Evolutionary conservation across 2,888 invertebrate species (phyloP).

Genomic region (Nymphalis c-album): DNA sequence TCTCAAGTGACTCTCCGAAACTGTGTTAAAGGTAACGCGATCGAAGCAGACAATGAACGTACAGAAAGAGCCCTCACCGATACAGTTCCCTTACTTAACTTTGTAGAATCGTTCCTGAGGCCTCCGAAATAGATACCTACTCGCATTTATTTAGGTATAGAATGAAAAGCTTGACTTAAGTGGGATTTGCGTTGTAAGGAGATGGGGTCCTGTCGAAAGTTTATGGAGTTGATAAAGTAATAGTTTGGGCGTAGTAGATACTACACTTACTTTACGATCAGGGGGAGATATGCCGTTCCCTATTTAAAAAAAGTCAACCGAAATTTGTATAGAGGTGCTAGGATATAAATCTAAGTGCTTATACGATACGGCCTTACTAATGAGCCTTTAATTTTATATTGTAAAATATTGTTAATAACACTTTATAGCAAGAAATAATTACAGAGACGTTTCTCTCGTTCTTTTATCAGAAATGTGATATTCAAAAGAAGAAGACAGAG

Average conservation of each 20-base stretch:
- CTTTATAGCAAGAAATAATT: no score
- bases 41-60: slow-evolving; percentile 3
- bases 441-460: no score
- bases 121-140: slow-evolving; percentile 43
- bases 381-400: no score
- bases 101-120: slow-evolving; percentile 44
- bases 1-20: slow-evolving; percentile 26
- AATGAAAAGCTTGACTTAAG: slow-evolving; percentile 48
- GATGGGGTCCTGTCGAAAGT: slow-evolving; percentile 26
- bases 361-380: no score
- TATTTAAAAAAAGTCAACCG: slow-evolving; percentile 18
- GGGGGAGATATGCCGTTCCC: slow-evolving; percentile 11
- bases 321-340: slow-evolving; percentile 15
- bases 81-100: slow-evolving; percentile 10
- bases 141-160: slow-evolving; percentile 43
- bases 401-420: no score
- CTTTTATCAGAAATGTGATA: no score
- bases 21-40: slow-evolving; percentile 26
- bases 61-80: neutral
- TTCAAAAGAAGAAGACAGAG: no score
- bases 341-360: no score
- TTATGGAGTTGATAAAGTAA: slow-evolving; percentile 34
- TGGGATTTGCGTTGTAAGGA: slow-evolving; percentile 42
- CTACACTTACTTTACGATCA: slow-evolving; percentile 20
- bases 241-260: slow-evolving; percentile 24